Evolutionary conservation across 2,113 vertebrate species (phyloP), one percentile per base, ranked within the genome.

Genomic region (Formicarius rufipectus): DNA sequence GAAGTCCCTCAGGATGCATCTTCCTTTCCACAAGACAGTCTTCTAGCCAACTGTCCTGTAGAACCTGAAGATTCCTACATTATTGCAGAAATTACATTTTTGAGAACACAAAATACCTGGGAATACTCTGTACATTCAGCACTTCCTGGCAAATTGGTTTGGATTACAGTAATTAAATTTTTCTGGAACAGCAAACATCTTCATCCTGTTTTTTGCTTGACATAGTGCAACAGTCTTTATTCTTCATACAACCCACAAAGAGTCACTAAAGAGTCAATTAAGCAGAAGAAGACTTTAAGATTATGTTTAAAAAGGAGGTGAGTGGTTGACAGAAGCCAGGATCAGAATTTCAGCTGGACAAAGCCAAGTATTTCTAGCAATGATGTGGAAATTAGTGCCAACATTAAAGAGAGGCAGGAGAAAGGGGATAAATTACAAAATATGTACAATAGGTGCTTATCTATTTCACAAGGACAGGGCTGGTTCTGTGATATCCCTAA

Each of bases 401-500:
- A 10, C 22, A 20, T 56, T 84, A 39, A 86, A 66, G 10, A 77
- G 52, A 76, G 80, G 60, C 20, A 53, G 47, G 30, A 50, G 63
- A 84, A 90, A 28, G 30, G 18, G 19, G 44, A 68, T 90, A 80
- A 78, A 77, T 89, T 94, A 52, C 8, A 53, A 84, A 95, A 84
- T 64, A 37, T 21, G 14, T 81, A 67, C 47, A 92, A 28, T 44
- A 86, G 72, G 12, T 74, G 16, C 47, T 56, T 87, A 88, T 72
- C 79, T 52, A 50, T 93, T 91, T 87, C 47, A 81, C 20, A 78
- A 15, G 60, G 52, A 90, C 2, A 4, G 37, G 60, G 28, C 72
- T 88, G 68, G 40, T 92, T 92, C 90, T 96, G 40, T 89, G 93
- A 75, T 93, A 90, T 89, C 53, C 83, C 86, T 93, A 72, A 94